Evolutionary conservation across 2,888 invertebrate species (phyloP).

Genomic region (Philopedon plagiatum): DNA sequence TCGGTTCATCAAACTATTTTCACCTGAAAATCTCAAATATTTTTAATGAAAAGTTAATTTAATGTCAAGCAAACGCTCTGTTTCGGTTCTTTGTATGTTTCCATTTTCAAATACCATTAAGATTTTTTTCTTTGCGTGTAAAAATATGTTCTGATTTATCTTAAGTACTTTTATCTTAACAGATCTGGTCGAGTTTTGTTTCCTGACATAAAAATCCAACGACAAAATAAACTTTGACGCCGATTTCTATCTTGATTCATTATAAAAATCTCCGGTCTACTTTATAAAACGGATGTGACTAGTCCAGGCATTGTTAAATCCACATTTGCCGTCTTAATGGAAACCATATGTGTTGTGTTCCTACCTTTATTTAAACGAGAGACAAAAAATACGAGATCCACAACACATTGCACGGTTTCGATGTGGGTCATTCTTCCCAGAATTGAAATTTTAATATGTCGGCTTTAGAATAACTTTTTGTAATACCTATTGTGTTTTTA

Average conservation of each 20-base stretch:
- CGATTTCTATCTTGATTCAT: slow-evolving; percentile 44
- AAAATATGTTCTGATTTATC: not conserved
- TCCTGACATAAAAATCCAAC: not conserved
- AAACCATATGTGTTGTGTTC: slow-evolving; percentile 48
- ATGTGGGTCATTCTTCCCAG: too few relatives aligned
- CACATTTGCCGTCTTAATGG: slow-evolving; percentile 45
- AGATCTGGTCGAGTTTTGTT: not conserved
- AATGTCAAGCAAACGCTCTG: too few relatives aligned
- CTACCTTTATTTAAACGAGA: slow-evolving; percentile 39
- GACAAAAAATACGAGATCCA: slow-evolving; percentile 34
- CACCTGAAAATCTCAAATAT: too few relatives aligned
- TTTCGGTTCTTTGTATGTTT: too few relatives aligned
- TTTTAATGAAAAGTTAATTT: too few relatives aligned
- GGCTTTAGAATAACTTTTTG: too few relatives aligned
- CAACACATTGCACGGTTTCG: slow-evolving; percentile 39
- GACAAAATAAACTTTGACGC: slow-evolving; percentile 15
- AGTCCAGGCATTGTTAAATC: slow-evolving; percentile 49
- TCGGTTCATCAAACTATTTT: too few relatives aligned
- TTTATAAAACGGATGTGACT: slow-evolving; percentile 50
- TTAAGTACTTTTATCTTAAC: not conserved
- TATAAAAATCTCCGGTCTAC: slow-evolving; percentile 45
- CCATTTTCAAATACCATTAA: not conserved
- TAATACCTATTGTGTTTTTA: too few relatives aligned
- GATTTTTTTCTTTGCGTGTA: not conserved
- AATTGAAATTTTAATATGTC: too few relatives aligned